Base-by-base conservation (phyloP, 2,113 vertebrate genomes). In the Dunckerocampus dactyliophorus region DNA sequence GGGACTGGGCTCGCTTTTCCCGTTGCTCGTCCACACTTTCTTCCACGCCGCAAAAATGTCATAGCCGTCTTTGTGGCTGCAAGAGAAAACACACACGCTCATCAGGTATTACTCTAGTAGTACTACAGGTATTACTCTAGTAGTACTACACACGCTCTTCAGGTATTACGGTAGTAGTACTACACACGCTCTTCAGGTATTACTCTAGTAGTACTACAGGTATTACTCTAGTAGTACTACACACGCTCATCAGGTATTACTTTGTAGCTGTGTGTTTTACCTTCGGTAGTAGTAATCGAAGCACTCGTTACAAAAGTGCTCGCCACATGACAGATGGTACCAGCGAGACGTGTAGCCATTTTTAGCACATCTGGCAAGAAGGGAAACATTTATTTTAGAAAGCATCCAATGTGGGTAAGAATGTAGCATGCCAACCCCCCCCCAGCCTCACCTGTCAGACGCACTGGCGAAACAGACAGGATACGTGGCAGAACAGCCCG, bases 241-340 rank as follows among this genome's bases (percentile, higher is more conserved):
- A 24, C 19, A 0, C 10, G 4, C 4, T 14, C 10, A 8, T 19
- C 16, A 19, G 2, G 46, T 47, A 34, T 34, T 34, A 34, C 31
- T 34, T 34, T 34, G 3, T 34, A 34, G 31, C 24, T 34, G 31
- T 34, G 31, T 34, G 31, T 24, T 14, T 59, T 89, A 98, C 97
- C 96, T 99, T 89, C 97, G 91, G 79, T 99, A 99, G 79, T 97
- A 98, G 85, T 98, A 92, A 82, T 99, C 97, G 76, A 99, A 99
- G 71, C 97, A 99, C 76, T 99, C 97, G 28, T 99, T 99, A 84
- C 96, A 99, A 83, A 99, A 99, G 87, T 99, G 97, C 53, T 99
- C 97, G 15, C 97, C 97, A 56, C 96, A 99, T 51, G 97, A 99
- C 21, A 99, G 90, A 55, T 99, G 97, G 81, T 99, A 99, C 97